These are phyloP conservation scores for Tanypteryx hageni DNA, from an alignment of 2,888 invertebrate species.

Conservation along the genomic window DNA sequence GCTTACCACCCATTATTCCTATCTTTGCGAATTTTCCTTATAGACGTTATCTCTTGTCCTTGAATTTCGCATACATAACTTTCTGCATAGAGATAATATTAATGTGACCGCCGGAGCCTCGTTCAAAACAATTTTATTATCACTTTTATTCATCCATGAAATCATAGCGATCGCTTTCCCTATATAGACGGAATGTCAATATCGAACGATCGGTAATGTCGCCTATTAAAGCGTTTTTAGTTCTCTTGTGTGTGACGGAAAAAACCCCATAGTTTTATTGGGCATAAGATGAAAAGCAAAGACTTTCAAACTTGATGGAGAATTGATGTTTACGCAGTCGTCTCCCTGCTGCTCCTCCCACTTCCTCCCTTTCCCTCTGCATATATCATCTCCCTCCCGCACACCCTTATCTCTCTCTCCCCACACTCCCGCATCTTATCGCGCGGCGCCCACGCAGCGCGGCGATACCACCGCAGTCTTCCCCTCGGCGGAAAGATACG, in stretches of 20 bases:
- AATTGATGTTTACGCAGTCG: background rate
- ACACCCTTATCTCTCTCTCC: background rate
- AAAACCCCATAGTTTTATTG: background rate
- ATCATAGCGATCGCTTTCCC: background rate
- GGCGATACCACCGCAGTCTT: background rate
- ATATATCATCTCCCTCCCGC: background rate
- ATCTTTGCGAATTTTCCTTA: background rate
- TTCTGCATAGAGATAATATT: background rate
- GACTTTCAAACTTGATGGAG: background rate
- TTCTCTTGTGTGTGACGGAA: background rate
- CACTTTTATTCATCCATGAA: background rate
- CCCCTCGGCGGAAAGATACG: background rate
- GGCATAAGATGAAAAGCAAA: background rate
- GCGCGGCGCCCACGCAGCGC: background rate
- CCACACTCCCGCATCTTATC: background rate
- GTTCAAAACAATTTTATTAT: background rate
- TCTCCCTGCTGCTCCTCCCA: background rate
- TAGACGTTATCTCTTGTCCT: background rate
- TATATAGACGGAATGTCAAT: too few species aligned
- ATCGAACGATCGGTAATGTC: too few species aligned
- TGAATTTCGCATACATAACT: background rate
- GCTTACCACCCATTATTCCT: too few species aligned
- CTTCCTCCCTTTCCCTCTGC: background rate
- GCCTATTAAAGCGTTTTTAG: too few species aligned
- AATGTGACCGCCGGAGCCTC: too few species aligned